Conservation (phyloP, 2,888 invertebrate species). For the Alentia gelatinosa region DNA sequence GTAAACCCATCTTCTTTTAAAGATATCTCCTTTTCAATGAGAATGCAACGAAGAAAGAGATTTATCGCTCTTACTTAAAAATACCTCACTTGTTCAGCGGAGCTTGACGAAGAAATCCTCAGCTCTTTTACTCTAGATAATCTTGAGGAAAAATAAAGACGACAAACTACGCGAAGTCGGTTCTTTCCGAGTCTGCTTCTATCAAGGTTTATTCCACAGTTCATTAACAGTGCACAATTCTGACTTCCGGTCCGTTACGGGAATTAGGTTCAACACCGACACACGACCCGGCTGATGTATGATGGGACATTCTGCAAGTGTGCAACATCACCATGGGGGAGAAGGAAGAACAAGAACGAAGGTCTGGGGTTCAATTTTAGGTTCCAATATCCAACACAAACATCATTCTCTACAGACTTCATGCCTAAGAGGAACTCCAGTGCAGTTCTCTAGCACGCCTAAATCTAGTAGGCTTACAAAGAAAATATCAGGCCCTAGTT, state of each 20-base stretch:
- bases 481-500: not conserved
- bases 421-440: too few species aligned
- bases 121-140: too few species aligned
- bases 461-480: too few species aligned
- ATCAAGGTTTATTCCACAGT: conserved; percentile 48
- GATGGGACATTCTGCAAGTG: not conserved
- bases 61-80: too few species aligned
- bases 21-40: too few species aligned
- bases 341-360: not conserved
- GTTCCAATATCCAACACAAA: not conserved
- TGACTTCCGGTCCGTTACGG: not conserved
- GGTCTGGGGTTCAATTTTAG: not conserved
- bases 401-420: not conserved
- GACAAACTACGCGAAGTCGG: not conserved
- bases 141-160: not conserved
- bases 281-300: not conserved
- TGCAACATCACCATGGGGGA: not conserved
- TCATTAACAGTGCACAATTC: not conserved
- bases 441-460: too few species aligned
- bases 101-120: too few species aligned
- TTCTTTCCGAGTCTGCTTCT: conserved; percentile 46
- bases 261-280: not conserved
- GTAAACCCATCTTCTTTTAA: too few species aligned
- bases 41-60: too few species aligned
- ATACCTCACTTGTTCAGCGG: too few species aligned